Evolutionary conservation across 2,797 vertebrate species (phyloP).

Genomic region (Hydrophis major): DNA sequence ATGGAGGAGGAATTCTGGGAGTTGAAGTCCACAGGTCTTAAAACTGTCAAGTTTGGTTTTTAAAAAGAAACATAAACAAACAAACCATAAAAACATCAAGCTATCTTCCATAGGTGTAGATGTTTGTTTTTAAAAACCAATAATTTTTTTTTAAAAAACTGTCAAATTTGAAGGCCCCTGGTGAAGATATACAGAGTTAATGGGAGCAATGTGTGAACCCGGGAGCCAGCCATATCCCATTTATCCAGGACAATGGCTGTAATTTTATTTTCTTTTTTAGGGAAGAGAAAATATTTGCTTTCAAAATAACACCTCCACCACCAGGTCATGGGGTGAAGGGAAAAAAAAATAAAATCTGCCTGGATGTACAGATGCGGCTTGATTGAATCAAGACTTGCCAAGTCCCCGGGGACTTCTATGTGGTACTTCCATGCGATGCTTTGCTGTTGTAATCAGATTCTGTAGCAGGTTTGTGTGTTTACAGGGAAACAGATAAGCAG

Average conservation of each 20-base stretch:
- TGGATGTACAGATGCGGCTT: neutral
- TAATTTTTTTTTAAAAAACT: too few relatives aligned
- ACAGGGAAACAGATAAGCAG: conserved; percentile 7
- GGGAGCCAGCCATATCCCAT: neutral
- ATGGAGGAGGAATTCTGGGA: neutral
- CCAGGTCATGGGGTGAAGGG: neutral
- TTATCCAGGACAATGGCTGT: neutral
- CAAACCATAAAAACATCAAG: too few relatives aligned
- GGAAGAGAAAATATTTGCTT: neutral
- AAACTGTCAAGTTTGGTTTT: neutral
- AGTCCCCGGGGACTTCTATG: neutral
- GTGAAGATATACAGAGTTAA: neutral
- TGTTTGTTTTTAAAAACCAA: too few relatives aligned
- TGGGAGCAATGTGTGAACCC: neutral
- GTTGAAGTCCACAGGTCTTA: neutral
- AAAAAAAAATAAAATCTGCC: neutral
- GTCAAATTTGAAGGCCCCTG: neutral
- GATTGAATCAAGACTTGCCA: neutral
- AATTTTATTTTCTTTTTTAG: neutral
- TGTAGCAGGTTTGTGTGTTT: neutral
- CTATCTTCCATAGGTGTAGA: too few relatives aligned
- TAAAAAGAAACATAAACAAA: too few relatives aligned
- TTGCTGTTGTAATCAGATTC: neutral
- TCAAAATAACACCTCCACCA: neutral
- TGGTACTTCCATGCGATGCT: neutral